Base-by-base conservation (phyloP, 2,888 invertebrate species). In the Phortica okadai region DNA sequence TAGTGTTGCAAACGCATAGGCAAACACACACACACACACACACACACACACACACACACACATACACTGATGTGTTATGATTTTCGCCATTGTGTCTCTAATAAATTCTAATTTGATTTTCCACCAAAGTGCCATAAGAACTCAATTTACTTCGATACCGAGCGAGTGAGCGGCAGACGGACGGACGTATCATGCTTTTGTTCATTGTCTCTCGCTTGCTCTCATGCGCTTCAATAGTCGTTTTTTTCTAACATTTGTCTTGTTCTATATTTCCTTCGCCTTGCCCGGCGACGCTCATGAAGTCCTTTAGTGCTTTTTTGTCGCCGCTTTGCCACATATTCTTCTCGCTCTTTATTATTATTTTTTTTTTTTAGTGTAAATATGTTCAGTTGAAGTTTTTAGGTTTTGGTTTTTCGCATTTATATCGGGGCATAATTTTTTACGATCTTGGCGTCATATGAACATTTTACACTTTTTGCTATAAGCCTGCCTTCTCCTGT, bases 51-150 rank as follows among this genome's bases (percentile, higher is more conserved):
- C 11, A n/a, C n/a, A n/a, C n/a, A n/a, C n/a, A n/a, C n/a, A n/a
- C n/a, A n/a, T n/a, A n/a, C n/a, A n/a, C 41, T 5, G 14, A 41
- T 41, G 33, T 64, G 67, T 44, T 67, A 44, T 67, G 67, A 44
- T 67, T 44, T 67, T 11, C 44, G 67, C 44, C 16, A n/a, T 70
- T 50, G 16, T 70, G 80, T 81, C 77, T 80, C 67, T 79, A 81
- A 89, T 90, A 89, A 89, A 89, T 89, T 89, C 87, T 89, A 89
- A 89, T 89, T 90, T 88, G 82, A 89, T 89, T 89, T 89, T 84
- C 84, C 87, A 87, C 86, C 84, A 86, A 88, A 89, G 88, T 86
- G 84, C 85, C 83, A 84, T 87, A 86, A 85, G 83, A 84, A 86
- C 78, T 85, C 83, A 81, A 84, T 84, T 88, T 85, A 82, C 81